Evolutionary conservation across 2,797 vertebrate genomes (phyloP).

Genomic region (Anomalospiza imberbis): DNA sequence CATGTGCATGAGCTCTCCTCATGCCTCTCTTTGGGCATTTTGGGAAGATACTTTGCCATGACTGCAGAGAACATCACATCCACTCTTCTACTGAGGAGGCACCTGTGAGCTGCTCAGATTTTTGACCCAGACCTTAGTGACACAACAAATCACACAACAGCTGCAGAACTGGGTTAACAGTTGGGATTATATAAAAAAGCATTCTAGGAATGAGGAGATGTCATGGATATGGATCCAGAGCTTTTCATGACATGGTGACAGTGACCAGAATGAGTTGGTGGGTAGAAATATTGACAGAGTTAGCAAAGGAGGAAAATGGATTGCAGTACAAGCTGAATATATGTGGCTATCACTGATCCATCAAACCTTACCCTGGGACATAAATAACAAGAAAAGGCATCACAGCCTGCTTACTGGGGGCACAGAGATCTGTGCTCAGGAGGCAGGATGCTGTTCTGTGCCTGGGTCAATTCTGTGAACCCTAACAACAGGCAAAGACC

Average conservation of each 20-base stretch:
- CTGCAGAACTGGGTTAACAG: not conserved
- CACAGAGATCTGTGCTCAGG: not conserved
- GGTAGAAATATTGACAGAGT: not conserved
- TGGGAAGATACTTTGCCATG: not conserved
- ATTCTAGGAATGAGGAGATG: not conserved
- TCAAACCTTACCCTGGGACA: not conserved
- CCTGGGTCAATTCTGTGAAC: not conserved
- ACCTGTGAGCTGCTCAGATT: not conserved
- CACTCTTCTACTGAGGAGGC: not conserved
- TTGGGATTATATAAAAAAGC: not conserved
- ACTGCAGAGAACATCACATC: not conserved
- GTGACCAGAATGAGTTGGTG: not conserved
- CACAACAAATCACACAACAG: rapidly evolving
- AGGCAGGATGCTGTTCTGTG: not conserved
- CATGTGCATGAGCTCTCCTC: not conserved
- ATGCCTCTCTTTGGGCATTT: not conserved
- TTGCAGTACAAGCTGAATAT: not conserved
- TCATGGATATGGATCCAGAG: not conserved
- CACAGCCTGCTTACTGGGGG: not conserved
- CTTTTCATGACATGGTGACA: not conserved
- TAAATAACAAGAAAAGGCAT: not conserved
- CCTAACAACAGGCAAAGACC: not conserved
- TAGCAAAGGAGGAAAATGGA: not conserved
- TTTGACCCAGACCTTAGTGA: not conserved
- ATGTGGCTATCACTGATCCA: not conserved